These are phyloP conservation scores for Laticauda colubrina DNA, from an alignment of 2,113 vertebrate genomes.

Conservation along the genomic window DNA sequence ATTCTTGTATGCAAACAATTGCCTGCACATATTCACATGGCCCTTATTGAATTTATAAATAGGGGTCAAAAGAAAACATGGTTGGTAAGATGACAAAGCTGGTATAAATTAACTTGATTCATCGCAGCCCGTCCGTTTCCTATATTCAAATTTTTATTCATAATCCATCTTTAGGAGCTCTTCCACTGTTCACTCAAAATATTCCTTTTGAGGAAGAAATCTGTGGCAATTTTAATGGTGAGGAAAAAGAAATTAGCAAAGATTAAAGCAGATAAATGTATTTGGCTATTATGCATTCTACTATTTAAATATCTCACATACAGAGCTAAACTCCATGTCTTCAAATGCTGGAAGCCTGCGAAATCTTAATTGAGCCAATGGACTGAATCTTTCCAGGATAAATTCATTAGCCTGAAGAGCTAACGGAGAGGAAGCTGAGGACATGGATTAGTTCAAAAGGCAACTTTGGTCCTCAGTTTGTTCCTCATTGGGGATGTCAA, in stretches of 20 bases:
- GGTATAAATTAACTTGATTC: neutral
- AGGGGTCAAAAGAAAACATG: neutral
- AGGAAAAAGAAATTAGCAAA: neutral
- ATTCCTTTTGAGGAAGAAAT: neutral
- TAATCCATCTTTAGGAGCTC: neutral
- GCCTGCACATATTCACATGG: neutral
- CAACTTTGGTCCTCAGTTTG: fast-evolving
- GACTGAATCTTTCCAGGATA: neutral
- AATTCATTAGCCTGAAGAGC: neutral
- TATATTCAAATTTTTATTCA: neutral
- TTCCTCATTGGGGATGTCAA: neutral
- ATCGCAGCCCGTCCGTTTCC: neutral
- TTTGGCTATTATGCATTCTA: neutral
- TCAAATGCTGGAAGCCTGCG: neutral
- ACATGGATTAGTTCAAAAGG: fast-evolving
- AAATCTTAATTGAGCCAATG: constrained; percentile 10
- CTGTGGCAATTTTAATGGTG: neutral
- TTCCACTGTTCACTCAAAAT: neutral
- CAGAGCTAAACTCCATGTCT: neutral
- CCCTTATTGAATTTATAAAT: neutral
- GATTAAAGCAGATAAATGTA: neutral
- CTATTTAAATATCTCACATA: neutral
- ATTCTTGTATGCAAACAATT: neutral
- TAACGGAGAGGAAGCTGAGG: neutral
- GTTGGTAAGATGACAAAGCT: neutral